Conservation (phyloP, 2,113 vertebrate species). For the Saguinus midas region DNA sequence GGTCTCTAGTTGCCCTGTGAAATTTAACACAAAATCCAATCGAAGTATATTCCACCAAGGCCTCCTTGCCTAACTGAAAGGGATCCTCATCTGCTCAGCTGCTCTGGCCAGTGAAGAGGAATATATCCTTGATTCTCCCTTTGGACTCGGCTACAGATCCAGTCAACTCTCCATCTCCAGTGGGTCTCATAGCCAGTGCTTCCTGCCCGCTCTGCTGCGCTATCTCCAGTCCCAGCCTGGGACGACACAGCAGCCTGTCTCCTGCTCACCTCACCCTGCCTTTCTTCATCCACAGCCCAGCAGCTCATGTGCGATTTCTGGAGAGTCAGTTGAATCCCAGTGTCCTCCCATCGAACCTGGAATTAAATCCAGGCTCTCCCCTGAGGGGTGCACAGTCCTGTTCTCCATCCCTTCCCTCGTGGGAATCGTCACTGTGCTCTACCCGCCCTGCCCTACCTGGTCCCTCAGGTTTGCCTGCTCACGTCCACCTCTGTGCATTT, state of each 20-base stretch:
- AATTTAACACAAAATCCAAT: background rate
- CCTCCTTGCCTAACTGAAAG: background rate
- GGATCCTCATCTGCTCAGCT: background rate
- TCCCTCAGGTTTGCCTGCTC: background rate
- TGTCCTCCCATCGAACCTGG: background rate
- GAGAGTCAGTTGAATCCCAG: background rate
- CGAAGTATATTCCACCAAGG: background rate
- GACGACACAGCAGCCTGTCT: background rate
- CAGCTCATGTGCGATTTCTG: background rate
- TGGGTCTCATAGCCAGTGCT: background rate
- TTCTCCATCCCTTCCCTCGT: background rate
- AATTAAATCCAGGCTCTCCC: background rate
- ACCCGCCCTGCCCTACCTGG: background rate
- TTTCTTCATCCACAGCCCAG: background rate
- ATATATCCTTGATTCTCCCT: background rate
- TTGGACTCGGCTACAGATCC: background rate
- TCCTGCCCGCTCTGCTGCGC: background rate
- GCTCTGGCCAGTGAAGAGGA: background rate
- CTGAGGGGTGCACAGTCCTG: background rate
- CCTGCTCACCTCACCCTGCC: background rate
- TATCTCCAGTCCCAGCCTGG: background rate
- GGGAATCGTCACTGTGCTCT: background rate
- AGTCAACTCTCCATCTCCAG: background rate
- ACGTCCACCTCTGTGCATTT: background rate
- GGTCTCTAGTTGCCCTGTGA: background rate